These are phyloP conservation scores for Trichopoda pennipes DNA, from an alignment of 2,888 invertebrate genomes.

Conservation along the genomic window DNA sequence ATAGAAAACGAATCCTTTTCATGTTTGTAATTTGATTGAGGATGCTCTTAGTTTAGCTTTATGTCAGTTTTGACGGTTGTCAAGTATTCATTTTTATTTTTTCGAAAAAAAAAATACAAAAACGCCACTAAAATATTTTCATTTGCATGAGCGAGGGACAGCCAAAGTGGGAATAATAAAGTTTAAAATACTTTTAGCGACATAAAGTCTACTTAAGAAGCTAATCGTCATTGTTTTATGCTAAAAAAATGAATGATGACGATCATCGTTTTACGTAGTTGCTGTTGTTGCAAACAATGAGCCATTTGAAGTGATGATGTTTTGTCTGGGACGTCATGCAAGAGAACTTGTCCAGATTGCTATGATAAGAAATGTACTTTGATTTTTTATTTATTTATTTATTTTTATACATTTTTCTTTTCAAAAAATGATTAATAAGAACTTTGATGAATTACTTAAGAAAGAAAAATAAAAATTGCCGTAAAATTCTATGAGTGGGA, in stretches of 20 bases:
- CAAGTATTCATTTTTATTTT: slow-evolving; percentile 42
- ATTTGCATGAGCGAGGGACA: neutral
- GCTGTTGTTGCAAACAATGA: slow-evolving; percentile 40
- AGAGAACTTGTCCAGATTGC: slow-evolving; percentile 31
- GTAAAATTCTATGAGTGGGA: neutral
- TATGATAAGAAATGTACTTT: slow-evolving; percentile 24
- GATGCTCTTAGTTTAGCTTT: slow-evolving; percentile 66
- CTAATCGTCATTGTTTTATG: slow-evolving; percentile 60
- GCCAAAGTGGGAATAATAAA: neutral
- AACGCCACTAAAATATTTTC: slow-evolving; percentile 44
- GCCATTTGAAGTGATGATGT: slow-evolving; percentile 44
- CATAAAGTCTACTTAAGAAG: slow-evolving; percentile 68
- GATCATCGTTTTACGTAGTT: slow-evolving; percentile 37
- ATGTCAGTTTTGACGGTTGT: slow-evolving; percentile 66
- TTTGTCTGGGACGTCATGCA: slow-evolving; percentile 31
- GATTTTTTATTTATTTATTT: slow-evolving; percentile 4
- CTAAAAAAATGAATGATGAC: slow-evolving; percentile 39
- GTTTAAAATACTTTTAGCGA: slow-evolving; percentile 50
- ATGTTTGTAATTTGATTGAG: slow-evolving; percentile 60
- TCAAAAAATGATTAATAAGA: neutral
- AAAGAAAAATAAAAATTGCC: neutral
- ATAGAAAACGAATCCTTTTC: slow-evolving; percentile 48
- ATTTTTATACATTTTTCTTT: neutral
- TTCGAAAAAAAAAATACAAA: slow-evolving; percentile 49
- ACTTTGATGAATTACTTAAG: neutral